Percentiles rank a stretch among this genome's conserved stretches.
phyloP scores from a whole-genome alignment of 2,888 invertebrate species.

The Melieria picta region DNA sequence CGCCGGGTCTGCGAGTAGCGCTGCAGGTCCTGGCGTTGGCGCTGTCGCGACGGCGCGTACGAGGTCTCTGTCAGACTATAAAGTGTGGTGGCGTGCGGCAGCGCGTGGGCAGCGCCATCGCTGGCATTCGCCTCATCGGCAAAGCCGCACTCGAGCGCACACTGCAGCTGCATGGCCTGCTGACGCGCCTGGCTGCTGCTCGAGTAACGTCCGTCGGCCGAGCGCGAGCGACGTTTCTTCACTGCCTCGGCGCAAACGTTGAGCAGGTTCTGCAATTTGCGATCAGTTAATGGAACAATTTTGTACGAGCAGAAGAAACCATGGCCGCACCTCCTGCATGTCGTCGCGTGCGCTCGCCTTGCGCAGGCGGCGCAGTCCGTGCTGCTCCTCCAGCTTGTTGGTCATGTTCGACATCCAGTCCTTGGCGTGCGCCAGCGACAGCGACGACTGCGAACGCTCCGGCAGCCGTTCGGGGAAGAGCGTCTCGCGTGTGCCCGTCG shows the following conservation, averaged over 20 bases:
- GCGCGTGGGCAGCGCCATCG: neutral
- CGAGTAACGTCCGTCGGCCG: slow-evolving; percentile 60
- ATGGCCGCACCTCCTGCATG: slow-evolving; percentile 53
- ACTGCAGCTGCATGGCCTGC: slow-evolving; percentile 42
- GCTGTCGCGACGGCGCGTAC: slow-evolving; percentile 51
- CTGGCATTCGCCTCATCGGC: slow-evolving; percentile 22
- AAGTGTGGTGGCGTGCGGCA: slow-evolving; percentile 8
- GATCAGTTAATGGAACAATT: neutral
- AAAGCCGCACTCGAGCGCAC: slow-evolving; percentile 3
- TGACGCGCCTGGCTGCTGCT: slow-evolving; percentile 46
- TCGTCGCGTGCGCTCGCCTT: slow-evolving; percentile 49
- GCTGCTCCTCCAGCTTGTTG: slow-evolving; percentile 61
- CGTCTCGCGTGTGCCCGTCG: slow-evolving; percentile 52
- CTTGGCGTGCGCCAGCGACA: slow-evolving; percentile 56
- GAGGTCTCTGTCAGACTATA: slow-evolving; percentile 48
- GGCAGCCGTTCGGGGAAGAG: slow-evolving; percentile 53
- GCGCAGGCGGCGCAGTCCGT: slow-evolving; percentile 51
- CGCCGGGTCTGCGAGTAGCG: slow-evolving; percentile 6
- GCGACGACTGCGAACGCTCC: slow-evolving; percentile 62
- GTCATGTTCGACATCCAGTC: slow-evolving; percentile 55
- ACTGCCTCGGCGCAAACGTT: slow-evolving; percentile 50
- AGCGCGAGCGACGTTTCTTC: slow-evolving; percentile 58
- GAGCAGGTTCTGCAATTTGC: slow-evolving; percentile 51
- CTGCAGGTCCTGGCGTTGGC: slow-evolving; percentile 46
- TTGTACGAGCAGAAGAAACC: neutral